Evolutionary conservation across 2,113 vertebrate species (phyloP).

Genomic region (Eulemur macaco): DNA sequence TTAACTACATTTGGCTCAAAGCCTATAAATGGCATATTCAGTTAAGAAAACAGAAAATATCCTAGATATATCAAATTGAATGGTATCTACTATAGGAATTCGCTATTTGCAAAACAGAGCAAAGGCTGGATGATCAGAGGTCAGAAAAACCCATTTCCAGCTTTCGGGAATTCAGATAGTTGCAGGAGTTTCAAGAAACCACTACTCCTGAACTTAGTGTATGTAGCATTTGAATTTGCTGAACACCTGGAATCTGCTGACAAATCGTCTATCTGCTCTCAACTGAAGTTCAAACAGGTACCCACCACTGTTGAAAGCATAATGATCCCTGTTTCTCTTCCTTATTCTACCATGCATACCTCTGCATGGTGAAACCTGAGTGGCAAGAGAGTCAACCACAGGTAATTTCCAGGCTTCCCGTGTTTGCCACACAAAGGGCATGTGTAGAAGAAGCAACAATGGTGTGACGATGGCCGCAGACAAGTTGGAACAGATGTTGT

Average conservation of each 20-base stretch:
- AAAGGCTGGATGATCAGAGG: not conserved
- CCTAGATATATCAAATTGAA: not conserved
- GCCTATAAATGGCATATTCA: not conserved
- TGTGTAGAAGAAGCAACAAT: not conserved
- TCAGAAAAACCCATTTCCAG: not conserved
- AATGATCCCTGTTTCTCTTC: not conserved
- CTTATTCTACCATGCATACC: accelerated
- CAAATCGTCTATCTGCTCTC: not conserved
- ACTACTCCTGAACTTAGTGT: not conserved
- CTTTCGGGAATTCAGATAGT: not conserved
- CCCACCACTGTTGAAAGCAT: not conserved
- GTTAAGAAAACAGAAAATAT: not conserved
- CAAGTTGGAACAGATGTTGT: accelerated
- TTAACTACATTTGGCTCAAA: not conserved
- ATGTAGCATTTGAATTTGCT: no score
- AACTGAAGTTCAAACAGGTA: not conserved
- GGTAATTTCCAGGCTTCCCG: not conserved
- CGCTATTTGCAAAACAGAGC: not conserved
- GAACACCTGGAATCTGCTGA: not conserved
- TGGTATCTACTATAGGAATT: not conserved
- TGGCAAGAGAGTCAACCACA: not conserved
- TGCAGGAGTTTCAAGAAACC: not conserved
- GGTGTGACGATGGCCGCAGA: not conserved
- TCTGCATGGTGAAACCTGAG: not conserved
- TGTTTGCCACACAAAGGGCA: not conserved